phyloP scores from a whole-genome alignment of 2,888 invertebrate species.

The Trilocha varians region DNA sequence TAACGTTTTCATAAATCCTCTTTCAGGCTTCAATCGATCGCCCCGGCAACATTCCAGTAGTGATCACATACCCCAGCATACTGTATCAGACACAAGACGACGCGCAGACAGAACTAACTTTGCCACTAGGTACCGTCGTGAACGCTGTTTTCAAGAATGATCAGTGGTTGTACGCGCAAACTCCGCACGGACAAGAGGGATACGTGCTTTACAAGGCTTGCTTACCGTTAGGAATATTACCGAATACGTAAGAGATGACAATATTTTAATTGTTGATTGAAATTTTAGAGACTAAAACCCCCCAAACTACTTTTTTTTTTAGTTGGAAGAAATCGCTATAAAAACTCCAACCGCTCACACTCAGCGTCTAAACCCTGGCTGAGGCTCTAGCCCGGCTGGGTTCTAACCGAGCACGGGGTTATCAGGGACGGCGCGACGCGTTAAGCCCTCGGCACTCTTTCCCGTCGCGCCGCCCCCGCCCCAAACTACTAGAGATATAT shows the following conservation, averaged over 20 bases:
- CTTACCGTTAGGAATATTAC: constrained; percentile 82
- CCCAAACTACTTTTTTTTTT: too few species aligned
- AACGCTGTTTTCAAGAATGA: constrained; percentile 90
- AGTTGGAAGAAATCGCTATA: too few species aligned
- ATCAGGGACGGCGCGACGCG: too few species aligned
- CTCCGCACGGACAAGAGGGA: constrained; percentile 88
- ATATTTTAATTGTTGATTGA: background rate
- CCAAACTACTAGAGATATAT: too few species aligned
- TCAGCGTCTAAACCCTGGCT: too few species aligned
- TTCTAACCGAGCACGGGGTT: too few species aligned
- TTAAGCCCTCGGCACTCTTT: too few species aligned
- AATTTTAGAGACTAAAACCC: background rate
- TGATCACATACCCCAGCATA: constrained; percentile 81
- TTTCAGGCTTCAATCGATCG: constrained; percentile 82
- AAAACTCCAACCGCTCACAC: too few species aligned
- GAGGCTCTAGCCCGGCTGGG: too few species aligned
- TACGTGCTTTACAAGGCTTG: constrained; percentile 85
- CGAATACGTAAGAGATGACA: constrained; percentile 46
- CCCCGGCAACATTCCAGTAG: constrained; percentile 90
- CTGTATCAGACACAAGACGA: constrained; percentile 82
- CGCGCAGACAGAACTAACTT: constrained; percentile 77
- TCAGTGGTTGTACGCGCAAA: constrained; percentile 88
- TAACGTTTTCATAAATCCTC: too few species aligned
- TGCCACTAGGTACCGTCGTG: constrained; percentile 88
- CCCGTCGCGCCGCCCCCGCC: too few species aligned